phyloP scores from a whole-genome alignment of 2,797 vertebrate genomes.

The Molossus molossus region DNA sequence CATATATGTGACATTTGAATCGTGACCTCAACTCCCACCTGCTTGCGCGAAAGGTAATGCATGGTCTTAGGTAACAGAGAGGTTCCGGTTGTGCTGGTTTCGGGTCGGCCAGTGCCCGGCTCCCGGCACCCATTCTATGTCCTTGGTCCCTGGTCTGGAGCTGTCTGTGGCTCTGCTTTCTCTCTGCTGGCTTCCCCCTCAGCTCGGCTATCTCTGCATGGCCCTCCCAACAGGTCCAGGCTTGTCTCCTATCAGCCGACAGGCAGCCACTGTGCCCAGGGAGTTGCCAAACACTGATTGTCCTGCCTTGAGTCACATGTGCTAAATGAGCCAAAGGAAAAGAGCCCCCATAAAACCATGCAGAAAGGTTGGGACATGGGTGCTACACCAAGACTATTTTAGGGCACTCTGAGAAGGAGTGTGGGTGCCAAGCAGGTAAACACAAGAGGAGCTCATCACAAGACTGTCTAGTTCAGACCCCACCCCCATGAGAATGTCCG shows the following conservation, averaged over 20 bases:
- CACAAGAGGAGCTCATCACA: too few relatives aligned
- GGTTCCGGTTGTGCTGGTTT: not conserved
- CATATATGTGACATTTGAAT: not conserved
- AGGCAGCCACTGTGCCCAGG: not conserved
- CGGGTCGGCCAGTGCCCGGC: not conserved
- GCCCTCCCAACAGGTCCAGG: not conserved
- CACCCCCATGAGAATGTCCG: not conserved
- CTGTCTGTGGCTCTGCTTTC: not conserved
- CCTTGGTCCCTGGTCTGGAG: not conserved
- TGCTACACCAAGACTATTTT: not conserved
- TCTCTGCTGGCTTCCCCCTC: not conserved
- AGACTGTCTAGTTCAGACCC: not conserved
- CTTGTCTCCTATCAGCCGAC: too few relatives aligned
- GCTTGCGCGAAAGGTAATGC: not conserved
- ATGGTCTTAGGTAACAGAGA: not conserved
- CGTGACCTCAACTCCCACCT: not conserved
- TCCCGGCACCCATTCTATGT: not conserved
- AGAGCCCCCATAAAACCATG: fast-evolving
- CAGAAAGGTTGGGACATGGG: not conserved
- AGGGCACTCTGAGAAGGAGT: not conserved
- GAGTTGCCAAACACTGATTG: not conserved
- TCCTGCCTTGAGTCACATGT: not conserved
- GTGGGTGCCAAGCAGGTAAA: not conserved
- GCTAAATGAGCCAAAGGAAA: not conserved
- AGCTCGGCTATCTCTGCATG: fast-evolving